Conservation (phyloP, 2,797 vertebrate genomes). For the Dermochelys coriacea region DNA sequence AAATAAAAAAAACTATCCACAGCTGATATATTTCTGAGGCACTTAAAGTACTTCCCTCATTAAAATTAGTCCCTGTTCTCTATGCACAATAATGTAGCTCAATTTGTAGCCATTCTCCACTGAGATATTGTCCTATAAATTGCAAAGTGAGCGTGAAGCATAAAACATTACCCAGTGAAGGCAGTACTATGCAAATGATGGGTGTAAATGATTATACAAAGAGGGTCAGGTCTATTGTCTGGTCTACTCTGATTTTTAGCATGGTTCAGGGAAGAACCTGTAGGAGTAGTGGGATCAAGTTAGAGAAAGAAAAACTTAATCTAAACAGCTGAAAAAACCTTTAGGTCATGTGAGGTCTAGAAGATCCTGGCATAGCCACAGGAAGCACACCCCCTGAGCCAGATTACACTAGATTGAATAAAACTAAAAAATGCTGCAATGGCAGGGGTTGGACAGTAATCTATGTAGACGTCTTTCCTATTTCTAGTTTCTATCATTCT, state of each 20-base stretch:
- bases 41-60: neutral
- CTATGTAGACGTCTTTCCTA: neutral
- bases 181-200: neutral
- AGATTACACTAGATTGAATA: neutral
- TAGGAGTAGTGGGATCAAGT: neutral
- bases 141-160: neutral
- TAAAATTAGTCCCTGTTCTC: fast-evolving
- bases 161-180: neutral
- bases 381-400: neutral
- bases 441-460: neutral
- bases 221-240: neutral
- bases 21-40: neutral
- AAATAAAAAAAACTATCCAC: neutral
- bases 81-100: fast-evolving
- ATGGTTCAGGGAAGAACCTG: neutral
- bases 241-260: neutral
- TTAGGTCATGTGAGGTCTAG: neutral
- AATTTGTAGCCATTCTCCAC: neutral
- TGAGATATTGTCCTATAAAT: neutral
- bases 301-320: neutral
- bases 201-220: neutral
- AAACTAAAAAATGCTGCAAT: neutral
- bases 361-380: neutral
- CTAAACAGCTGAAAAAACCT: neutral
- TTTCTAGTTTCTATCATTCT: neutral